Percentiles rank a stretch among this genome's conserved stretches.
Conservation (phyloP, 2,888 invertebrate genomes). For the Ochropleura leucogaster region DNA sequence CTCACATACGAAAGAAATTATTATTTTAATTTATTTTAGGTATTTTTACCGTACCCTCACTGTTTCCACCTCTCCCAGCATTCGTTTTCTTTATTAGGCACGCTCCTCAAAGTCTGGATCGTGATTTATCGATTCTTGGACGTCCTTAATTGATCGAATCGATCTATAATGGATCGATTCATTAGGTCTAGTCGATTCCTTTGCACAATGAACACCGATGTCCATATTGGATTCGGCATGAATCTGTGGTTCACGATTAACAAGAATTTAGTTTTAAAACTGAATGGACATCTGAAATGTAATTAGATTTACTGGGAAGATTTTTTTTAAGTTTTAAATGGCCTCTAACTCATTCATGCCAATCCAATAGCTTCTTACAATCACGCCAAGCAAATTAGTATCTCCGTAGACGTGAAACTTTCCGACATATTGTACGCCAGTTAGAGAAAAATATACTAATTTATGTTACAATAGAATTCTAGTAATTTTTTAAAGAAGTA, state of each 20-base stretch:
- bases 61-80: constrained; percentile 20
- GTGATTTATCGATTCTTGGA: constrained; percentile 76
- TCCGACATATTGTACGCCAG: background rate
- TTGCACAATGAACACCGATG: constrained; percentile 70
- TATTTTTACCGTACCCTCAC: background rate
- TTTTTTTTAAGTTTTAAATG: background rate
- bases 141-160: constrained; percentile 79
- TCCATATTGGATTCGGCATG: constrained; percentile 69
- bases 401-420: background rate
- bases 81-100: constrained; percentile 65
- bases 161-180: constrained; percentile 77
- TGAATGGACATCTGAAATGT: constrained; percentile 26
- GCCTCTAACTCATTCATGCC: background rate
- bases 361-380: background rate
- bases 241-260: constrained; percentile 38
- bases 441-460: background rate
- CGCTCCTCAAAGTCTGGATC: constrained; percentile 70
- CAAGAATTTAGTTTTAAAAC: constrained; percentile 48
- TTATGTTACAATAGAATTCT: background rate
- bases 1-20: no score
- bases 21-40: background rate
- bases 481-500: background rate
- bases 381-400: background rate
- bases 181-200: constrained; percentile 67
- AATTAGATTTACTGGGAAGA: constrained; percentile 36